phyloP scores from a whole-genome alignment of 2,113 vertebrate genomes.

The Equus quagga region DNA sequence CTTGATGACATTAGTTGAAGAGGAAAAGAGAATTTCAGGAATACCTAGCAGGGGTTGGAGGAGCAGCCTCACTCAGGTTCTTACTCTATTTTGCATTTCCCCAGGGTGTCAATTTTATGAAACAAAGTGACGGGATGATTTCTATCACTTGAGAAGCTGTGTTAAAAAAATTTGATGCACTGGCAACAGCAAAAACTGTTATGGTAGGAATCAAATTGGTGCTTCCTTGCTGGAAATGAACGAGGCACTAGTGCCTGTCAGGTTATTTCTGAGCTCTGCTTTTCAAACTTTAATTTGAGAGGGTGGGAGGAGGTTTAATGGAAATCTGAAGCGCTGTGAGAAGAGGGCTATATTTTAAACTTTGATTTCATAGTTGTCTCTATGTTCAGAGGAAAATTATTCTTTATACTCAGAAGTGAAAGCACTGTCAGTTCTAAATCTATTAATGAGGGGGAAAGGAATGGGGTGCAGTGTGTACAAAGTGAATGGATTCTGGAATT shows the following conservation, averaged over 20 bases:
- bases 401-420: conserved; percentile 76
- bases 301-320: conserved; percentile 76
- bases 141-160: conserved; percentile 84
- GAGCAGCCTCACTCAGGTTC: conserved; percentile 74
- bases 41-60: conserved; percentile 74
- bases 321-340: conserved; percentile 74
- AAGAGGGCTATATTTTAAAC: conserved; percentile 78
- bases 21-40: conserved; percentile 76
- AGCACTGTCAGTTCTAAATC: conserved; percentile 78
- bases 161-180: conserved; percentile 78
- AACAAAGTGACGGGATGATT: conserved; percentile 86
- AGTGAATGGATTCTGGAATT: conserved; percentile 62
- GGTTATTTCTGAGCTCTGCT: conserved; percentile 76
- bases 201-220: conserved; percentile 82
- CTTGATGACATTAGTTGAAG: conserved; percentile 66
- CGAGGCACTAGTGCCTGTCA: conserved; percentile 70
- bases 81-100: conserved; percentile 82
- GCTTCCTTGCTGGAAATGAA: conserved; percentile 80
- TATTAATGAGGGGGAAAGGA: conserved; percentile 59
- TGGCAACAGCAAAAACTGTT: conserved; percentile 83
- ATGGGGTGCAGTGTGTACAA: not conserved
- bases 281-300: conserved; percentile 83
- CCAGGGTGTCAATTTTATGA: conserved; percentile 84
- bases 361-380: conserved; percentile 77
- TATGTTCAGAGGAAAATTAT: conserved; percentile 76